Conservation (phyloP, 2,888 invertebrate genomes). For the Oeneis ivallda region DNA sequence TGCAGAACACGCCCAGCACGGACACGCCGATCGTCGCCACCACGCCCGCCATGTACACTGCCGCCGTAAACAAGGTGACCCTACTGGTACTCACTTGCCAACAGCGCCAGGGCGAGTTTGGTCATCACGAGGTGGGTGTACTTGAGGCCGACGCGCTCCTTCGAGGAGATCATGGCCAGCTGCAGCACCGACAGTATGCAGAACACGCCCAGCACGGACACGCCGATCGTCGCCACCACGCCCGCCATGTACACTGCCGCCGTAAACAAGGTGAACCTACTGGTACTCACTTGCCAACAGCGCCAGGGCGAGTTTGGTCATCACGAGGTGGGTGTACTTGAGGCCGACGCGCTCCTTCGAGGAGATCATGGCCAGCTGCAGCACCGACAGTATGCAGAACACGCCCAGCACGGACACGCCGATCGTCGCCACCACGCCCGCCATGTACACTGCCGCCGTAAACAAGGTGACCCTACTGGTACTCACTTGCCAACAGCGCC, state of each 20-base stretch:
- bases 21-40: too few relatives aligned
- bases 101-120: constrained; percentile 89
- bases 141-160: constrained; percentile 89
- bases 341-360: constrained; percentile 90
- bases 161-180: constrained; percentile 92
- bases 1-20: constrained; percentile 39
- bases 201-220: too few relatives aligned
- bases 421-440: constrained; percentile 88
- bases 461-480: too few relatives aligned
- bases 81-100: too few relatives aligned
- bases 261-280: too few relatives aligned
- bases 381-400: constrained; percentile 89
- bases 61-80: too few relatives aligned
- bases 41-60: too few relatives aligned
- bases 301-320: neutral
- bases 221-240: too few relatives aligned
- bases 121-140: constrained; percentile 89
- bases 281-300: neutral
- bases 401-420: constrained; percentile 88
- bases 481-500: too few relatives aligned
- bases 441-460: constrained; percentile 90
- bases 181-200: constrained; percentile 88
- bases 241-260: too few relatives aligned
- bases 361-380: constrained; percentile 93
- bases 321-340: constrained; percentile 79